A percentile compares a stretch with the other conserved stretches of the same genome.
Conservation (phyloP, 2,888 invertebrate genomes). For the Myathropa florea region DNA sequence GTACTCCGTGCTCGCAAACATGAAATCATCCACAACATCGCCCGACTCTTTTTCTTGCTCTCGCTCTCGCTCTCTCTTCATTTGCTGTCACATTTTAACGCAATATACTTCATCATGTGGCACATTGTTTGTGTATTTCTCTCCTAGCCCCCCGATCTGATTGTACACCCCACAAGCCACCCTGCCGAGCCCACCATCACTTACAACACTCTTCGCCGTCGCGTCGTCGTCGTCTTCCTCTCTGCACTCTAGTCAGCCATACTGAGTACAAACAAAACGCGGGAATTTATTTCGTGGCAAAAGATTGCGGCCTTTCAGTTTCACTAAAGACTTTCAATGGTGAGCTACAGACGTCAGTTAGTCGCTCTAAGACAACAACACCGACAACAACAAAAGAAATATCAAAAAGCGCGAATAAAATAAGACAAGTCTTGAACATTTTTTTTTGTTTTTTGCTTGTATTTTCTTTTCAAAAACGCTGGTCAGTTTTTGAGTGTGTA, state of each 20-base stretch:
- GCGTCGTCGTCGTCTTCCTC: constrained; percentile 6
- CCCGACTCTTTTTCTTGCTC: too few relatives aligned
- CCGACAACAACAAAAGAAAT: constrained; percentile 27
- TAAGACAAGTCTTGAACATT: not conserved
- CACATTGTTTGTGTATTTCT: constrained; percentile 6
- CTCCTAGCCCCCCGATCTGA: not conserved
- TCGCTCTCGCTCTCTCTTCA: not conserved
- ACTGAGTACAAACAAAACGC: constrained; percentile 67
- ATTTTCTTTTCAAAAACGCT: not conserved
- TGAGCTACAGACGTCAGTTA: constrained; percentile 45
- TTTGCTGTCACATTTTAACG: not conserved
- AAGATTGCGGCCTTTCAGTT: constrained; percentile 72
- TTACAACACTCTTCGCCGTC: not conserved
- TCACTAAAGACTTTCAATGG: constrained; percentile 68
- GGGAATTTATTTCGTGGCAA: constrained; percentile 71
- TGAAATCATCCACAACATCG: constrained; percentile 25
- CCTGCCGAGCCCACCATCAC: not conserved
- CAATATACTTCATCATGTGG: not conserved
- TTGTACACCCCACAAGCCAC: not conserved
- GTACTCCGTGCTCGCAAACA: constrained; percentile 9
- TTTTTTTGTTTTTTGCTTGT: not conserved
- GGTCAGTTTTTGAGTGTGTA: constrained; percentile 4
- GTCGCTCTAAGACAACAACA: constrained; percentile 27
- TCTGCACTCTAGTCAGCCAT: not conserved
- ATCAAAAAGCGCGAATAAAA: constrained; percentile 49